phyloP scores from a whole-genome alignment of 2,113 vertebrate genomes.

The Lophius piscatorius region DNA sequence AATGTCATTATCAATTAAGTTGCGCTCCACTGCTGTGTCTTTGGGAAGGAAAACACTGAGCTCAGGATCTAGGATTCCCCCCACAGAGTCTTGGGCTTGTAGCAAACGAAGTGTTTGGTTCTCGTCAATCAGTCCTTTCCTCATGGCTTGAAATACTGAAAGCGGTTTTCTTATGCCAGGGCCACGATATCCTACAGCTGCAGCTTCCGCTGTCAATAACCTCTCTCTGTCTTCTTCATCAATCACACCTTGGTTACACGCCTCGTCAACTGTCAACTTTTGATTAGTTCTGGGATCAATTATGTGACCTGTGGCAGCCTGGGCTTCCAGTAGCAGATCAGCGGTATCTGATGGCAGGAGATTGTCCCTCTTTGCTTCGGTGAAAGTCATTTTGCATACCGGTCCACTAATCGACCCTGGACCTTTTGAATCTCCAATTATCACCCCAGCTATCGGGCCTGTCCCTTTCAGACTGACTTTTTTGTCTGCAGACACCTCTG shows the following conservation, averaged over 20 bases:
- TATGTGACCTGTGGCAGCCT: too few relatives aligned
- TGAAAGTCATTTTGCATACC: slow-evolving; percentile 89
- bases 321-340: slow-evolving; percentile 89
- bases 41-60: slow-evolving; percentile 91
- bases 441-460: slow-evolving; percentile 89
- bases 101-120: slow-evolving; percentile 86
- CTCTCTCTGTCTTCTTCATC: slow-evolving; percentile 85
- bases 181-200: slow-evolving; percentile 88
- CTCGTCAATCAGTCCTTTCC: slow-evolving; percentile 86
- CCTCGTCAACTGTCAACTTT: slow-evolving; percentile 86
- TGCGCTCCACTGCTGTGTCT: slow-evolving; percentile 86
- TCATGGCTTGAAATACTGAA: slow-evolving; percentile 88
- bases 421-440: slow-evolving; percentile 47
- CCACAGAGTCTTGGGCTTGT: slow-evolving; percentile 90
- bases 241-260: slow-evolving; percentile 86
- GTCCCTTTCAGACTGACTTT: slow-evolving; percentile 84
- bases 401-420: too few relatives aligned
- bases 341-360: slow-evolving; percentile 84
- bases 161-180: slow-evolving; percentile 84
- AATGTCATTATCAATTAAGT: too few relatives aligned
- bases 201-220: slow-evolving; percentile 89
- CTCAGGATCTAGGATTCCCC: slow-evolving; percentile 91
- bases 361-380: slow-evolving; percentile 88
- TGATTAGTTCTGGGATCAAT: slow-evolving; percentile 88
- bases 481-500: slow-evolving; percentile 87